These are phyloP conservation scores for Mastacembelus armatus DNA, from an alignment of 2,797 vertebrate genomes.

Conservation along the genomic window DNA sequence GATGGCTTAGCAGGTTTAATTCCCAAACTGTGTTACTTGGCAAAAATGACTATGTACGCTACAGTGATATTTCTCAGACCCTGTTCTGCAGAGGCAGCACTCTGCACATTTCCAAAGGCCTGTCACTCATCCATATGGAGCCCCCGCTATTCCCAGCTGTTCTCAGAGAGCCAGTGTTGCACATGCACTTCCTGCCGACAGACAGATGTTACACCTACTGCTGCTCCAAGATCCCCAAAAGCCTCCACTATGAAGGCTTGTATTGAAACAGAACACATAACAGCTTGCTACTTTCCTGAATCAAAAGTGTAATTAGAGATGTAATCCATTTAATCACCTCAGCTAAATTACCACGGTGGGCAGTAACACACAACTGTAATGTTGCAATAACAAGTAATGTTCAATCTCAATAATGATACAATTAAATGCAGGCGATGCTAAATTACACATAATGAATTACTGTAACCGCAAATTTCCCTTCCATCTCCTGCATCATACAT, in stretches of 20 bases:
- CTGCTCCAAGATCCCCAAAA: slow-evolving; percentile 53
- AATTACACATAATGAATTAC: slow-evolving; percentile 46
- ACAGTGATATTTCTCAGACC: slow-evolving; percentile 36
- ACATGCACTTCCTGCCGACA: slow-evolving; percentile 62
- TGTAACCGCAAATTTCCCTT: slow-evolving; percentile 33
- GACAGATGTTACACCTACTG: slow-evolving; percentile 69
- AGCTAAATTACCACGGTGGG: slow-evolving; percentile 53
- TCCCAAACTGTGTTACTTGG: slow-evolving; percentile 35
- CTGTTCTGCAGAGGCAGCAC: slow-evolving; percentile 61
- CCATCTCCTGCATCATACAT: too few species aligned
- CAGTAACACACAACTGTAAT: slow-evolving; percentile 50
- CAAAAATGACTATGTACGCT: slow-evolving; percentile 23
- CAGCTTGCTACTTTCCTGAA: slow-evolving; percentile 60
- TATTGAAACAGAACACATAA: slow-evolving; percentile 48
- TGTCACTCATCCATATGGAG: slow-evolving; percentile 70
- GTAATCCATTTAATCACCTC: slow-evolving; percentile 65
- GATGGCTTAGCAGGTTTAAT: slow-evolving; percentile 36
- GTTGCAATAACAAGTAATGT: slow-evolving; percentile 47
- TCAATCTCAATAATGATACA: slow-evolving; percentile 52
- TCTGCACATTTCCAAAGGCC: slow-evolving; percentile 56
- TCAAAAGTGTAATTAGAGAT: slow-evolving; percentile 61
- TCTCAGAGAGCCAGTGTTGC: slow-evolving; percentile 48
- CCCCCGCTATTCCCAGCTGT: slow-evolving; percentile 70
- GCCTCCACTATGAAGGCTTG: slow-evolving; percentile 17
- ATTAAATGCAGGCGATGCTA: slow-evolving; percentile 33